phyloP scores from a whole-genome alignment of 2,888 invertebrate genomes.

The Chaitophorus viminalis region DNA sequence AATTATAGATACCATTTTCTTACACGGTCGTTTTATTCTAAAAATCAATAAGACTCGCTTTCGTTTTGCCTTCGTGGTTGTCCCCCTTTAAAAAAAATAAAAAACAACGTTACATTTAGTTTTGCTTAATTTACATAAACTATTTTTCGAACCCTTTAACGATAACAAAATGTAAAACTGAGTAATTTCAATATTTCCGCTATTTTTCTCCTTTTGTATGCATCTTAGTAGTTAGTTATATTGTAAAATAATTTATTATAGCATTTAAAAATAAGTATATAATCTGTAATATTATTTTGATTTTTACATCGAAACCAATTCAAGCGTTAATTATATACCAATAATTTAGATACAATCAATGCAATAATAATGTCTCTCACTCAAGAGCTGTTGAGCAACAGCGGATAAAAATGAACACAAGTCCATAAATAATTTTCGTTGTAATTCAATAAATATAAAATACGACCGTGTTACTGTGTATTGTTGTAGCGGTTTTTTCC shows the following conservation, averaged over 20 bases:
- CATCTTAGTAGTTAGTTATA: not conserved
- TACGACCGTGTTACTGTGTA: not conserved
- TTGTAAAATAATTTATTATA: slow-evolving; percentile 1
- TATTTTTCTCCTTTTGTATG: not conserved
- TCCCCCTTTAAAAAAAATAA: slow-evolving; percentile 6
- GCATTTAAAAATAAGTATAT: not conserved
- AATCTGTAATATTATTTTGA: not conserved
- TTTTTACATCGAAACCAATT: not conserved
- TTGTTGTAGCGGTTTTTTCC: not conserved
- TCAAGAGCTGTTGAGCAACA: not conserved
- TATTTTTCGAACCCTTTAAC: slow-evolving; percentile 46
- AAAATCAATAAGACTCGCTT: slow-evolving; percentile 50
- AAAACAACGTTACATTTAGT: not conserved
- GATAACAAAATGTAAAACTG: slow-evolving; percentile 11
- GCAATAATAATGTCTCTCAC: not conserved
- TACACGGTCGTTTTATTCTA: slow-evolving; percentile 25
- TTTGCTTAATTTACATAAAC: slow-evolving; percentile 42
- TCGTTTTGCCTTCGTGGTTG: slow-evolving; percentile 17
- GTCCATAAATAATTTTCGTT: not conserved
- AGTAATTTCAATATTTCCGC: not conserved
- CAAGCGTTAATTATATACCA: not conserved
- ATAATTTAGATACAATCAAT: not conserved
- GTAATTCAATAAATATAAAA: not conserved
- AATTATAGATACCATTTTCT: slow-evolving; percentile 53
- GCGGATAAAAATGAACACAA: not conserved